Evolutionary conservation across 2,797 vertebrate species (phyloP), one percentile per base, ranked within the genome.

Genomic region (Pithecia hirsuta): DNA sequence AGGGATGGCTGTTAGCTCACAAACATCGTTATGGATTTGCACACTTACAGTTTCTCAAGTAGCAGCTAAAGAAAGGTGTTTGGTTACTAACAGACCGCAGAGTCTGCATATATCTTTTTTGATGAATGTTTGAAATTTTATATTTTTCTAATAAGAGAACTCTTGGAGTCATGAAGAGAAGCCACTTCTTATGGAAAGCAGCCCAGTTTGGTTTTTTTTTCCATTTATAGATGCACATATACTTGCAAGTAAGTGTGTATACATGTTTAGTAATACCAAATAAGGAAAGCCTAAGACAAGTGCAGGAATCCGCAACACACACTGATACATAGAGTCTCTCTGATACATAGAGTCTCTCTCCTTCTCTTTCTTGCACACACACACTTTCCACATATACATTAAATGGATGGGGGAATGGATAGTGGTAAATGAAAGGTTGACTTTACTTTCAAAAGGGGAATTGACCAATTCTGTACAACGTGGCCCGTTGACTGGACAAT

Each of bases 221-320:
- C 44, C 92, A 86, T 84, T 92, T 6, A 74, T 52, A 97, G 1
- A 84, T 88, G 55, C 52, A 96, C 2, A 75, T 52, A 91, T 36
- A 78, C 6, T 84, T 41, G 96, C 30, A 96, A 33, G 59, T 85
- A 86, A 0, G 12, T 26, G 0, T 24, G 61, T 64, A 90, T 46
- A 95, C 46, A 79, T 46, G 95, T 87, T 90, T 94, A 92, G 80
- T 87, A 89, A 96, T 74, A 52, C 75, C 96, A 96, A 97, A 93
- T 96, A 87, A 96, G 93, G 82, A 97, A 97, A 96, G 50, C 46
- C 28, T 85, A 84, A 96, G 93, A 95, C 67, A 95, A 92, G 88
- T 89, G 22, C 30, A 89, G 64, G 84, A 92, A 95, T 94, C 93
- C 83, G 50, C 80, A 96, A 95, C 48, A 75, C 24, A 92, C 59